These are phyloP conservation scores for Trichogramma evanescens DNA, from an alignment of 2,888 invertebrate genomes.

Conservation along the genomic window DNA sequence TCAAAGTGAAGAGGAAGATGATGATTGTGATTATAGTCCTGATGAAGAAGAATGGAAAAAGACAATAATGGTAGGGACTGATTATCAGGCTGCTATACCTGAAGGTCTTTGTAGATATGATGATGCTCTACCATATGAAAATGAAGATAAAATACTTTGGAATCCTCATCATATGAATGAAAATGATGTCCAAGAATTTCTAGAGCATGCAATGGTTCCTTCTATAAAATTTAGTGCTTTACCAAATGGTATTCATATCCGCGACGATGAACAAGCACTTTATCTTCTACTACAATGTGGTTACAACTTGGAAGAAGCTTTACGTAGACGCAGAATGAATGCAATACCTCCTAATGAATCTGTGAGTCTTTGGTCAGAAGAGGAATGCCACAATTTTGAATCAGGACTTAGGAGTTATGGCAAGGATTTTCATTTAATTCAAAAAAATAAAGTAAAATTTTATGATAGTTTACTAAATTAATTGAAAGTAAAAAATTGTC, in stretches of 20 bases:
- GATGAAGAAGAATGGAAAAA: constrained; percentile 87
- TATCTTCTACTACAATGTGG: constrained; percentile 88
- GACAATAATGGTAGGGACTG: constrained; percentile 91
- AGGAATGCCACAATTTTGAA: constrained; percentile 95
- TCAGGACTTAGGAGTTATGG: constrained; percentile 87
- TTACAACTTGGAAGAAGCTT: constrained; percentile 88
- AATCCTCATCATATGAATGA: constrained; percentile 73
- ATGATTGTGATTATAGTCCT: constrained; percentile 74
- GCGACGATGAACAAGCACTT: constrained; percentile 85
- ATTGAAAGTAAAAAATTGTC: background rate
- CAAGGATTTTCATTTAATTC: constrained; percentile 92
- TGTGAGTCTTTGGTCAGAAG: constrained; percentile 90
- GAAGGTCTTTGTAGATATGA: constrained; percentile 87
- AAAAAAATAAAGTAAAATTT: constrained; percentile 72
- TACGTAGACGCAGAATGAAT: constrained; percentile 71
- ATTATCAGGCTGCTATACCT: constrained; percentile 90
- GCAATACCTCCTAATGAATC: constrained; percentile 64
- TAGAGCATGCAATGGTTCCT: constrained; percentile 54
- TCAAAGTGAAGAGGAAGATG: constrained; percentile 73
- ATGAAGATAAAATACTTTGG: constrained; percentile 92
- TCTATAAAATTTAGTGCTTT: constrained; percentile 50
- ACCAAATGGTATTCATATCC: constrained; percentile 67
- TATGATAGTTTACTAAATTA: background rate
- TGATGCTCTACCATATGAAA: constrained; percentile 89
- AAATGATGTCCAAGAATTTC: constrained; percentile 71